Conservation (phyloP, 2,797 vertebrate species). For the Potorous gilbertii region DNA sequence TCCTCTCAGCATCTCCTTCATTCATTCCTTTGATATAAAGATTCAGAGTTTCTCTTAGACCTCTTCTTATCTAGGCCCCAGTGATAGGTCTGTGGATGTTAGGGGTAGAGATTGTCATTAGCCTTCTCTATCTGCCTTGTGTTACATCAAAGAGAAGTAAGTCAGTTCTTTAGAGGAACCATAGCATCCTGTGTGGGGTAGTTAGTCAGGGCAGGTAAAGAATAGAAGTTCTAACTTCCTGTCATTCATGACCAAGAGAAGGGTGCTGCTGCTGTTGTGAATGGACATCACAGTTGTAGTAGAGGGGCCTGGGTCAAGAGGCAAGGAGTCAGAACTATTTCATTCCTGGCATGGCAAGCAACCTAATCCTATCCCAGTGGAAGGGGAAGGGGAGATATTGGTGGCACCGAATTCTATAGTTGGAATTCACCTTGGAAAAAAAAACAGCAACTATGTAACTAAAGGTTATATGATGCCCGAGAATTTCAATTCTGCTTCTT, state of each 20-base stretch:
- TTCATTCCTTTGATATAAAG: conserved; percentile 88
- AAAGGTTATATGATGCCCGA: not conserved
- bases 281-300: conserved; percentile 89
- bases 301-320: conserved; percentile 83
- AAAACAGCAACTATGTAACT: conserved; percentile 46
- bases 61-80: conserved; percentile 87
- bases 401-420: conserved; percentile 88
- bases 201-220: conserved; percentile 89
- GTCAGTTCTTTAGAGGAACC: conserved; percentile 78
- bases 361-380: conserved; percentile 84
- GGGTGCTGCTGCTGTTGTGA: conserved; percentile 84
- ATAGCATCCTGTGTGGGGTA: conserved; percentile 87
- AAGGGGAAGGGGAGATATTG: conserved; percentile 90
- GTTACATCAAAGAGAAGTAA: conserved; percentile 83
- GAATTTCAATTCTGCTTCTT: rapidly evolving
- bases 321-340: conserved; percentile 88
- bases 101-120: conserved; percentile 87
- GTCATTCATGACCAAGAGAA: conserved; percentile 85
- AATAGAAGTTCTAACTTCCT: conserved; percentile 89
- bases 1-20: conserved; percentile 91
- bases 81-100: conserved; percentile 88
- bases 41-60: conserved; percentile 92
- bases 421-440: conserved; percentile 89
- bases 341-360: not conserved
- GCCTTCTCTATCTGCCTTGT: conserved; percentile 80